phyloP scores from a whole-genome alignment of 2,888 invertebrate species.

The Charanyca ferruginea region DNA sequence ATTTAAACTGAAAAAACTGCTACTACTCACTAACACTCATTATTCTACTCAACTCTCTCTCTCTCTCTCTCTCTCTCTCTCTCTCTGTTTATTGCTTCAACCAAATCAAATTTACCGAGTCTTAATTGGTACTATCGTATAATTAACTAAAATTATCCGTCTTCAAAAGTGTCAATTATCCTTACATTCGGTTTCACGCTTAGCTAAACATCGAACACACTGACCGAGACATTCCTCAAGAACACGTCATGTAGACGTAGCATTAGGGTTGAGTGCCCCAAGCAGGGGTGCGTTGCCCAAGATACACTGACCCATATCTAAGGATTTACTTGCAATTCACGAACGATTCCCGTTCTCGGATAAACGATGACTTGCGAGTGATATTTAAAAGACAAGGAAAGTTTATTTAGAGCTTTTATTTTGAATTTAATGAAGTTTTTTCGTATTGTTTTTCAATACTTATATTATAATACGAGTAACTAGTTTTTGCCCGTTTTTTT shows the following conservation, averaged over 20 bases:
- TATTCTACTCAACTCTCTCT: too few relatives aligned
- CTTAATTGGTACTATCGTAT: neutral
- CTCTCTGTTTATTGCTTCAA: too few relatives aligned
- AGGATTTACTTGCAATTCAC: constrained; percentile 35
- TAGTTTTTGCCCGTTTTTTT: too few relatives aligned
- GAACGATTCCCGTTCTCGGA: constrained; percentile 11
- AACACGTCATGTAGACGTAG: constrained; percentile 33
- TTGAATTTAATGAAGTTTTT: neutral
- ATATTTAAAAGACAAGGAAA: neutral
- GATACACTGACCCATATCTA: constrained; percentile 61
- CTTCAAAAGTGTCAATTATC: neutral
- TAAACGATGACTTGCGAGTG: constrained; percentile 16
- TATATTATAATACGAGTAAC: neutral
- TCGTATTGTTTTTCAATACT: neutral
- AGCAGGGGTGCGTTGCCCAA: constrained; percentile 46
- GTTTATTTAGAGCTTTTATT: too few relatives aligned
- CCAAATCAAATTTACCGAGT: too few relatives aligned
- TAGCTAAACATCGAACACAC: constrained; percentile 20
- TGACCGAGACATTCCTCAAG: constrained; percentile 53
- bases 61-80: too few relatives aligned
- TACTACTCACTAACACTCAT: too few relatives aligned
- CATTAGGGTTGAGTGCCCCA: constrained; percentile 37
- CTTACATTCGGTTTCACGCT: constrained; percentile 2
- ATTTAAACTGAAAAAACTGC: too few relatives aligned
- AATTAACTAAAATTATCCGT: neutral